These are phyloP conservation scores for Gallinago jamesoni DNA, from an alignment of 2,113 vertebrate species.

Conservation along the genomic window DNA sequence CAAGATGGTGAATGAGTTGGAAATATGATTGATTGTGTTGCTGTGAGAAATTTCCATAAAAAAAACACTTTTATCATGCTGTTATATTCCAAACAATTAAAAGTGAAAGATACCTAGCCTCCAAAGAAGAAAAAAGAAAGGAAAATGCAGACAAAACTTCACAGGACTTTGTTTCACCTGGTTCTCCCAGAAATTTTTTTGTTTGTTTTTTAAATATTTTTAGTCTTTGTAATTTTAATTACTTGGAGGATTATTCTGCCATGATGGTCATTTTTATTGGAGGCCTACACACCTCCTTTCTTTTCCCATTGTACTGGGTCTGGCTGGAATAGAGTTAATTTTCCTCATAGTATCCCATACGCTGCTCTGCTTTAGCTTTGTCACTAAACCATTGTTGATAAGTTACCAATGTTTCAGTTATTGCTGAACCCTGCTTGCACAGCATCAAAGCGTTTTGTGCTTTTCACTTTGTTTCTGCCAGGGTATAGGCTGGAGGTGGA, in stretches of 20 bases:
- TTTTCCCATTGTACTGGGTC: background rate
- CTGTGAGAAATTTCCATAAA: slow-evolving; percentile 82
- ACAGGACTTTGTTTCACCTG: slow-evolving; percentile 18
- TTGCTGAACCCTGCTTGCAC: background rate
- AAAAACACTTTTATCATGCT: slow-evolving; percentile 72
- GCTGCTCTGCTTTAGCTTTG: background rate
- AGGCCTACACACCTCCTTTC: background rate
- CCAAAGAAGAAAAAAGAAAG: slow-evolving; percentile 64
- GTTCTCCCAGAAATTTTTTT: background rate
- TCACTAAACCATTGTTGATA: background rate
- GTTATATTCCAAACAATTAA: slow-evolving; percentile 78
- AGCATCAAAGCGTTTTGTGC: rapidly evolving
- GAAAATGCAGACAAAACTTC: slow-evolving; percentile 47
- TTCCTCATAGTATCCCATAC: background rate
- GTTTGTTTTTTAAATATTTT: background rate
- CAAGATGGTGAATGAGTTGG: slow-evolving; percentile 72
- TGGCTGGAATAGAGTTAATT: background rate
- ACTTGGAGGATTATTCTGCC: background rate
- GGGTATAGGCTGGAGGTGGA: background rate
- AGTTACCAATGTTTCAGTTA: background rate
- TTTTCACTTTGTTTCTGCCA: background rate
- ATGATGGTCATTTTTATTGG: background rate
- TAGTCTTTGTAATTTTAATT: background rate
- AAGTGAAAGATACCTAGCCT: slow-evolving; percentile 71
- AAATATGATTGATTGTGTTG: slow-evolving; percentile 83